A percentile compares a stretch with the other conserved stretches of the same genome.
Conservation (phyloP, 2,888 invertebrate species). For the Theodoxus fluviatilis region DNA sequence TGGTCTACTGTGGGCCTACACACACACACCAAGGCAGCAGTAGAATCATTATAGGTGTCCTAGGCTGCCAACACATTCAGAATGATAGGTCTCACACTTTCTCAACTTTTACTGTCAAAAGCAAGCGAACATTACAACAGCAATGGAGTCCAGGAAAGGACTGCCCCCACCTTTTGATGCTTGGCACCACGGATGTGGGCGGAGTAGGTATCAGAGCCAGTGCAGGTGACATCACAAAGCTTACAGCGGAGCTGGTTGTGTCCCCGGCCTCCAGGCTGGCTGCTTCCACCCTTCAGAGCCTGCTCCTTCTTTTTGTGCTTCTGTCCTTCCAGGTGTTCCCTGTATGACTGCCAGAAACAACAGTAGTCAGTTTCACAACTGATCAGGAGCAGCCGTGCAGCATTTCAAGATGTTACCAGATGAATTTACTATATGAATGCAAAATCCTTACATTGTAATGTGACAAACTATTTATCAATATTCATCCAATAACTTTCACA, state of each 20-base stretch:
- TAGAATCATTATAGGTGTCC: too few relatives aligned
- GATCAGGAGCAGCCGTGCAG: background rate
- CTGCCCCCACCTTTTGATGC: slow-evolving; percentile 83
- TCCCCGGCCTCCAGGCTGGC: slow-evolving; percentile 60
- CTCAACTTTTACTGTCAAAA: too few relatives aligned
- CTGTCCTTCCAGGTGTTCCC: slow-evolving; percentile 97
- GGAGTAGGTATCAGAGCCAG: slow-evolving; percentile 97
- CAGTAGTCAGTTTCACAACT: background rate
- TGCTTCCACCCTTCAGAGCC: slow-evolving; percentile 72
- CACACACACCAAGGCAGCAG: too few relatives aligned
- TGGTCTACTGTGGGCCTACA: too few relatives aligned
- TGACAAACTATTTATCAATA: too few relatives aligned
- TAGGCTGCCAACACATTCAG: too few relatives aligned
- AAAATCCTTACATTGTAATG: too few relatives aligned
- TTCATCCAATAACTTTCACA: too few relatives aligned
- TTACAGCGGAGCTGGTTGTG: slow-evolving; percentile 86
- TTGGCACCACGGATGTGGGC: slow-evolving; percentile 97
- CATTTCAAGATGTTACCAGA: background rate
- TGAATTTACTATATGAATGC: too few relatives aligned
- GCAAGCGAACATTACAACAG: too few relatives aligned
- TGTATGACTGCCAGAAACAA: slow-evolving; percentile 75
- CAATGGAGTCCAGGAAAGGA: background rate
- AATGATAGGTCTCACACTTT: too few relatives aligned
- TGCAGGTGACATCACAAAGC: slow-evolving; percentile 97
- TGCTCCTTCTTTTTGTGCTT: slow-evolving; percentile 99